A percentile compares a stretch with the other conserved stretches of the same genome.
These are phyloP conservation scores for Micrasema minimum DNA, from an alignment of 1,140 invertebrate genomes.

Conservation along the genomic window DNA sequence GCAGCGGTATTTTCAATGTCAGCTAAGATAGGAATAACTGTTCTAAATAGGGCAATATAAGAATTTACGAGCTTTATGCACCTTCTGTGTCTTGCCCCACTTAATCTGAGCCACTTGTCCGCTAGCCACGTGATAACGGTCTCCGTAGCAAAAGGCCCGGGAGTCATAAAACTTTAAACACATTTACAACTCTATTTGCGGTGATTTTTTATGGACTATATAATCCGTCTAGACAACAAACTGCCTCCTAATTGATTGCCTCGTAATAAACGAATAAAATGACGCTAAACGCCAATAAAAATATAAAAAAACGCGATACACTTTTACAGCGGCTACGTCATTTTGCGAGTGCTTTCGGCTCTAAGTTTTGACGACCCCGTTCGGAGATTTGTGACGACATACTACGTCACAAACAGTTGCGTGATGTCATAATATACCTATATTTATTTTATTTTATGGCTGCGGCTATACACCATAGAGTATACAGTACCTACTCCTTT, in stretches of 20 bases:
- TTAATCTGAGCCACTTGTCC: slow-evolving; percentile 5
- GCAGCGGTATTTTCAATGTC: slow-evolving; percentile 11
- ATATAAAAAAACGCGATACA: slow-evolving; percentile 44
- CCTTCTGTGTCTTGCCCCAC: not conserved
- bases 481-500: not conserved
- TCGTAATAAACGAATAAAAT: slow-evolving; percentile 54
- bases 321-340: slow-evolving; percentile 38
- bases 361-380: slow-evolving; percentile 23
- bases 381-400: slow-evolving; percentile 43
- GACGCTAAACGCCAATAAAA: slow-evolving; percentile 51
- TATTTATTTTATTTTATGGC: slow-evolving; percentile 25
- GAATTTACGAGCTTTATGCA: slow-evolving; percentile 23
- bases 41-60: slow-evolving; percentile 22
- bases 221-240: slow-evolving; percentile 54
- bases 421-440: slow-evolving; percentile 41
- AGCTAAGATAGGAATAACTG: not conserved
- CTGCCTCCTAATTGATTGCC: slow-evolving; percentile 53
- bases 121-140: not conserved
- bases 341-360: slow-evolving; percentile 25
- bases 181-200: slow-evolving; percentile 49
- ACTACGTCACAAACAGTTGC: slow-evolving; percentile 38
- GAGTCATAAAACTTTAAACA: slow-evolving; percentile 51
- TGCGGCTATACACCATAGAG: slow-evolving; percentile 4
- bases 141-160: slow-evolving; percentile 3
- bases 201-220: slow-evolving; percentile 54